A percentile compares a stretch with the other conserved stretches of the same genome.
These are phyloP conservation scores for Hybos culiciformis DNA, from an alignment of 2,888 invertebrate species.

Conservation along the genomic window DNA sequence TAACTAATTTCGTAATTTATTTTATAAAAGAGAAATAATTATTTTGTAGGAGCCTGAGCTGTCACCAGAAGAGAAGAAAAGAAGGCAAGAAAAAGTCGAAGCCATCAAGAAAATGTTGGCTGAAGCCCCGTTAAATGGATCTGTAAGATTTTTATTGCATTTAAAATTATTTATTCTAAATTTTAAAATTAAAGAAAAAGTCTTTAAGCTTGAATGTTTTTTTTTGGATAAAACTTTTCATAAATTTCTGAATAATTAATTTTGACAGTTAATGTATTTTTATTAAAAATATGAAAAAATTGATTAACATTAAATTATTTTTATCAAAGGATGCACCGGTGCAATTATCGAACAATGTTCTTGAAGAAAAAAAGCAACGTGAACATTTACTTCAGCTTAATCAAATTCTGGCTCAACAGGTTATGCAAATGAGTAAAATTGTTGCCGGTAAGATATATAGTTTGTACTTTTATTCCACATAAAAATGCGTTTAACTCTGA, in stretches of 20 bases:
- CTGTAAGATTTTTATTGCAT: too few species aligned
- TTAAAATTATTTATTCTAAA: too few species aligned
- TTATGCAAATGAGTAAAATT: constrained; percentile 89
- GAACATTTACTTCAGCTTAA: constrained; percentile 81
- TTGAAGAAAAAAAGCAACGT: constrained; percentile 73
- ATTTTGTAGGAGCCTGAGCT: constrained; percentile 56
- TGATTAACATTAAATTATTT: constrained; percentile 1
- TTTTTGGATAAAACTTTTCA: neutral
- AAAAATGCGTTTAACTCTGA: too few species aligned
- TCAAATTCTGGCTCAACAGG: constrained; percentile 84
- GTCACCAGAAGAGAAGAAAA: constrained; percentile 71
- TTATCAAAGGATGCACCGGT: constrained; percentile 26
- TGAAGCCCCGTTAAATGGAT: constrained; percentile 42
- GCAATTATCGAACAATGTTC: constrained; percentile 54
- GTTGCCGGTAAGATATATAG: constrained; percentile 65
- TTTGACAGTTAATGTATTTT: neutral
- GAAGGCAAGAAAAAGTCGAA: constrained; percentile 75
- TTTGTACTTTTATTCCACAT: neutral
- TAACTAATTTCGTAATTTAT: neutral
- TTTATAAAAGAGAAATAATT: neutral
- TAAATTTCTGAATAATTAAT: neutral
- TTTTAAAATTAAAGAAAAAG: neutral
- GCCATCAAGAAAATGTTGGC: constrained; percentile 84
- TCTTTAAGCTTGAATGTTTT: neutral
- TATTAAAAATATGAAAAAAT: neutral